Base-by-base conservation (phyloP, 1,140 invertebrate genomes). In the Dinoponera quadriceps region DNA sequence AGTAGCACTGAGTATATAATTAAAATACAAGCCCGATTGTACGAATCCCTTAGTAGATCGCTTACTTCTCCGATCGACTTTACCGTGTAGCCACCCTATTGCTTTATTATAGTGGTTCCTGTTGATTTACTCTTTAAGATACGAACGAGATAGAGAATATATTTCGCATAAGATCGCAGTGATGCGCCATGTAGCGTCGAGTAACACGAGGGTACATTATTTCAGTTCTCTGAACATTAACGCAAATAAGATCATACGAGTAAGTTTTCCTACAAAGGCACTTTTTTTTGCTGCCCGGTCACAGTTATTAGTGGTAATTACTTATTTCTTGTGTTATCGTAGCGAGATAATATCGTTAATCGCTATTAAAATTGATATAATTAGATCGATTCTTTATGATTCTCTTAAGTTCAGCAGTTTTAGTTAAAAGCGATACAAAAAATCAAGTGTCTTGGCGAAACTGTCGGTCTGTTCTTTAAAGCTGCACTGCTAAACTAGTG, bases 31-130 rank as follows among this genome's bases (percentile, higher is more conserved):
- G 75, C 75, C 65, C 44, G 75, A 78, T 44, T 57, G 75, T 20
- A 11, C 38, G 38, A 44, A 44, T 44, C 38, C 38, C 7, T 44
- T 44, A 44, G n/a, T 80, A 80, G 65, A 80, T 71, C n/a, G 75
- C 33, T 51, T 57, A 71, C 16, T 44, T 68, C n/a, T 44, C 14
- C 68, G 68, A 78, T 68, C 63, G 18, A 78, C 68, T 18, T 66
- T 55, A 51, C 27, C 55, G 20, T 44, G 9, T 77, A 77, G 44
- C 27, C 29, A 38, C 44, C 62, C 49, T 16, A 25, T 59, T 22
- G 75, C 65, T 18, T 80, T 71, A 71, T 4, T 59, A 80, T 71
- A 80, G 63, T 78, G 51, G 75, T 80, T 80, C 65, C 75, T 80
- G 75, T 80, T 71, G 16, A 55, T 71, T 71, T 80, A 80, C 54